phyloP scores from a whole-genome alignment of 2,797 vertebrate genomes.

The Coranthus polyacanthus region DNA sequence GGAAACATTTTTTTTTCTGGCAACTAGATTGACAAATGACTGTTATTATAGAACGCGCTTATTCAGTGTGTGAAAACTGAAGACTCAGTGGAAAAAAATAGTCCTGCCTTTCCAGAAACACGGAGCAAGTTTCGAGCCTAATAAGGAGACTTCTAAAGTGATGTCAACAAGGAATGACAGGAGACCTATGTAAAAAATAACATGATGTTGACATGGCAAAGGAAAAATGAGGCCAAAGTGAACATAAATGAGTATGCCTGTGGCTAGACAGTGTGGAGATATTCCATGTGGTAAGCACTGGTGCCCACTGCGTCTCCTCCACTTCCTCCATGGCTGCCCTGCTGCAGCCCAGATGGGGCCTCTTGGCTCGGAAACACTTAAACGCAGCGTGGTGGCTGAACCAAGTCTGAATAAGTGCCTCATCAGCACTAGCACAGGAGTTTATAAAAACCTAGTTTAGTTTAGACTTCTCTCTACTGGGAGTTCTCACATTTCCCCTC shows the following conservation, averaged over 20 bases:
- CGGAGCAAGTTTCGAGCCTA: conserved; percentile 3
- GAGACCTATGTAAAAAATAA: conserved; percentile 6
- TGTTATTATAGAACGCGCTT: too few species aligned
- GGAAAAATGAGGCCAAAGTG: conserved; percentile 42
- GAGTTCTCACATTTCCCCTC: conserved; percentile 63
- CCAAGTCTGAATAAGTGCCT: conserved; percentile 53
- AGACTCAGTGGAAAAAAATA: conserved; percentile 5
- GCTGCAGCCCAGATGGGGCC: conserved; percentile 70
- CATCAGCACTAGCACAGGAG: conserved; percentile 53
- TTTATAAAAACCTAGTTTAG: conserved; percentile 49
- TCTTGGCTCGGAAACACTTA: conserved; percentile 60
- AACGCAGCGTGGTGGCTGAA: conserved; percentile 58
- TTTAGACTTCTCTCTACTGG: conserved; percentile 41
- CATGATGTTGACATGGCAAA: conserved; percentile 9
- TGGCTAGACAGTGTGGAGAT: conserved; percentile 34
- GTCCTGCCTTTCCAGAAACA: conserved; percentile 18
- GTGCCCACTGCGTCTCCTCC: conserved; percentile 54
- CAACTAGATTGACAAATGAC: too few species aligned
- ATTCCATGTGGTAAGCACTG: conserved; percentile 52
- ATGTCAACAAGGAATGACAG: conserved; percentile 5
- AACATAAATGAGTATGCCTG: conserved; percentile 33
- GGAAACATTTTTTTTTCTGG: too few species aligned
- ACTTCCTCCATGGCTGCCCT: conserved; percentile 69
- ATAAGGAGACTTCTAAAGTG: conserved; percentile 14
- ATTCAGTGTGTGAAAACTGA: neutral